Evolutionary conservation across 2,888 invertebrate species (phyloP).

Genomic region (Nesidiocoris tenuis): DNA sequence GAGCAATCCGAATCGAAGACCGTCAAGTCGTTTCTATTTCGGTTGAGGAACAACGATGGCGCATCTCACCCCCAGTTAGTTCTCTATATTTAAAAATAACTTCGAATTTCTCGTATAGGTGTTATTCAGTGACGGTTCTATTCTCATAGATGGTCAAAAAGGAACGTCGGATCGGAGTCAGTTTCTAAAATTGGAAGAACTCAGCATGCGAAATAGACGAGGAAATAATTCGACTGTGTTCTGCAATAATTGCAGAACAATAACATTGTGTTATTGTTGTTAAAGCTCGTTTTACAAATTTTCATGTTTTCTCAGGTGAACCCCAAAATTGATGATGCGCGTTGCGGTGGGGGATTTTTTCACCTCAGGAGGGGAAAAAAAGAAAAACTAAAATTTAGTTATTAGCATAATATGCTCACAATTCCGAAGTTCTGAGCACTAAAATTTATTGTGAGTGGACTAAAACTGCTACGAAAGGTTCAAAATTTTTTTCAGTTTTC

Average conservation of each 20-base stretch:
- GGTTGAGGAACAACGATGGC: slow-evolving; percentile 27
- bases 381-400: too few species aligned
- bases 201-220: neutral
- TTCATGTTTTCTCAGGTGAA: neutral
- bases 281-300: neutral
- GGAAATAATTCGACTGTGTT: neutral
- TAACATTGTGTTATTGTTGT: neutral
- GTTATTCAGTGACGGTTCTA: neutral
- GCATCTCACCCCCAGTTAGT: slow-evolving; percentile 17
- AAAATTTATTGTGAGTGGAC: too few species aligned
- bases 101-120: neutral
- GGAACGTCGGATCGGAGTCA: neutral
- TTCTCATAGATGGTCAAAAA: neutral
- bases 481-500: too few species aligned
- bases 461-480: too few species aligned
- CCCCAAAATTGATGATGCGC: too few species aligned
- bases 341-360: too few species aligned
- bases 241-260: too few species aligned
- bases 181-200: neutral
- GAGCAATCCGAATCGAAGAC: slow-evolving; percentile 7
- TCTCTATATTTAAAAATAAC: slow-evolving; percentile 16
- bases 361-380: too few species aligned
- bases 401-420: too few species aligned
- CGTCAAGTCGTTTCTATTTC: slow-evolving; percentile 1
- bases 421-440: too few species aligned